Evolutionary conservation across 2,888 invertebrate species (phyloP).

Genomic region (Pelosia muscerda): DNA sequence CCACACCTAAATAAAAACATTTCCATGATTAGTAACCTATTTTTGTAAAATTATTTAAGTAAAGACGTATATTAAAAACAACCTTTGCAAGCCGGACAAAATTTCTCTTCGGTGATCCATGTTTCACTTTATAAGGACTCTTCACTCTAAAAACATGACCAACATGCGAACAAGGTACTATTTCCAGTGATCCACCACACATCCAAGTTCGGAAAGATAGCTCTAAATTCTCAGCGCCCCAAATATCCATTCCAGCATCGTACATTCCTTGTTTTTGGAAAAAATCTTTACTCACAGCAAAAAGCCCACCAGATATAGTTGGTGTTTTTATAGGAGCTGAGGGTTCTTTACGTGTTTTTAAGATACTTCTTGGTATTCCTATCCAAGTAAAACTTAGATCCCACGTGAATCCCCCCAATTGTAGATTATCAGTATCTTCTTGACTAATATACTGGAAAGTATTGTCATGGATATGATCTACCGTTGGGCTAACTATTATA

Average conservation of each 20-base stretch:
- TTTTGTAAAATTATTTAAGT: not conserved
- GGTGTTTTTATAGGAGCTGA: conserved; percentile 96
- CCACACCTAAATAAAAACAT: conserved; percentile 90
- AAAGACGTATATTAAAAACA: not conserved
- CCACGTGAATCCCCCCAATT: conserved; percentile 96
- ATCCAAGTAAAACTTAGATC: conserved; percentile 98
- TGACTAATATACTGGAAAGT: conserved; percentile 95
- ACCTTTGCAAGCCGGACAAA: conserved; percentile 96
- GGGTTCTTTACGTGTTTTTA: conserved; percentile 90
- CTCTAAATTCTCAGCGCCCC: conserved; percentile 93
- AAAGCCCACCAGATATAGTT: conserved; percentile 99
- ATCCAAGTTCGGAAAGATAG: conserved; percentile 99
- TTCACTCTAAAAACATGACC: conserved; percentile 96
- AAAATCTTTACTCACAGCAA: conserved; percentile 95
- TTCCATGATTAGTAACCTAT: not conserved
- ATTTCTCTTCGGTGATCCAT: conserved; percentile 93
- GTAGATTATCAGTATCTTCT: conserved; percentile 91
- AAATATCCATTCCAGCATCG: conserved; percentile 98
- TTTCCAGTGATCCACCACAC: conserved; percentile 95
- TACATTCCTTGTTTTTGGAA: conserved; percentile 97
- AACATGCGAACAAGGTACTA: conserved; percentile 98
- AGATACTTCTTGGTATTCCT: conserved; percentile 93
- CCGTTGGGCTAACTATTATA: conserved; percentile 96
- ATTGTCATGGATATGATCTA: conserved; percentile 95
- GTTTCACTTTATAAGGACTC: conserved; percentile 96